A percentile compares a stretch with the other conserved stretches of the same genome.
Evolutionary conservation across 1,140 invertebrate genomes (phyloP).

Genomic region (Hormaphis cornu): DNA sequence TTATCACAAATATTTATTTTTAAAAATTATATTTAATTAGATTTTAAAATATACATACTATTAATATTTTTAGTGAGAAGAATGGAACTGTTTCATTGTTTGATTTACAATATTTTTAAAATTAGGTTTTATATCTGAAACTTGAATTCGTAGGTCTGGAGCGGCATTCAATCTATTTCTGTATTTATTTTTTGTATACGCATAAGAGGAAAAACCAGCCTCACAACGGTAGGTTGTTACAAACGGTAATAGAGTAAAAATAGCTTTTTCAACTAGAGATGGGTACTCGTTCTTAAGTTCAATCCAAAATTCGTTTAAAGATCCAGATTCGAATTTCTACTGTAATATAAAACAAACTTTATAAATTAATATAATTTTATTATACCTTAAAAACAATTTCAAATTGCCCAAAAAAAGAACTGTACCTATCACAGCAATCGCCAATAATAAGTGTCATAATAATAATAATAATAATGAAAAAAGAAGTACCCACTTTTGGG

Average conservation of each 20-base stretch:
- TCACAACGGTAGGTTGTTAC: neutral
- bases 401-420: too few relatives aligned
- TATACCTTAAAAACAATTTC: too few relatives aligned
- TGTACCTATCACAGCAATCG: too few relatives aligned
- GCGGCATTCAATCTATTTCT: constrained; percentile 4
- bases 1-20: neutral
- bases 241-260: neutral
- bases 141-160: neutral
- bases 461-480: too few relatives aligned
- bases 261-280: neutral
- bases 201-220: neutral
- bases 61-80: neutral
- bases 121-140: neutral
- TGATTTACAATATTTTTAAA: neutral
- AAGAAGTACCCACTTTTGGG: too few relatives aligned
- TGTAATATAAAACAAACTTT: too few relatives aligned
- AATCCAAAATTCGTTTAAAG: neutral
- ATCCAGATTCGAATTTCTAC: neutral
- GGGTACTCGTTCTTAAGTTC: neutral
- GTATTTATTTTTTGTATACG: neutral
- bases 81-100: neutral
- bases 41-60: neutral
- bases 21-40: neutral
- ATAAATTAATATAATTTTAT: too few relatives aligned
- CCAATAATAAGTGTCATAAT: too few relatives aligned